Evolutionary conservation across 2,888 invertebrate species (phyloP), one percentile per base, ranked within the genome.

Genomic region (Cataglyphis albicans): DNA sequence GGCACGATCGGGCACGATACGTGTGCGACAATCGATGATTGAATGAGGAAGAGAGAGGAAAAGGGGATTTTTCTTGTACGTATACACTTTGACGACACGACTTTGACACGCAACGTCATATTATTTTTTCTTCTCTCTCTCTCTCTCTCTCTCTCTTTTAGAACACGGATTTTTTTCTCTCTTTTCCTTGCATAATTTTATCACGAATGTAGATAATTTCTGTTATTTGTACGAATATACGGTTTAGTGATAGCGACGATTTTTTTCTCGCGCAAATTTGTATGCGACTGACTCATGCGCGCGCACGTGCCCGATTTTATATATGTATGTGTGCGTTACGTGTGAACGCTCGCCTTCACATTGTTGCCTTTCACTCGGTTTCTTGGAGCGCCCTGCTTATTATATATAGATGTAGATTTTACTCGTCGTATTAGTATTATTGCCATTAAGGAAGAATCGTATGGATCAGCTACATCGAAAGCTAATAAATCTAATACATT

Each of bases 291-390:
- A n/a, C 59, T 21, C 25, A 35, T 29, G 18, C 74, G 73, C 48
- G 72, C 41, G 18, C 78, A 68, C 48, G 67, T 73, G 57, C 61
- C 41, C 72, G 55, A 63, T 70, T 38, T 57, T 52, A 48, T 67
- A 21, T 59, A 32, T 55, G 52, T 41, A 32, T 61, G 55, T 18
- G 29, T 67, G 61, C 12, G 15, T 38, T 64, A 80, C 48, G 81
- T 52, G 75, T 68, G 87, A 86, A 89, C 87, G 86, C 90, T 91
- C 90, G 91, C 93, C 93, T 93, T 93, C 93, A 87, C 92, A 93
- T 93, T 92, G 92, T 93, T 93, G 93, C 93, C 93, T 93, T 93
- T 93, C 93, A 93, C 93, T 93, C 87, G 89, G 86, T 88, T 85
- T 82, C 87, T 86, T 82, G 82, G 82, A 78, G 78, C 75, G 67